phyloP scores from a whole-genome alignment of 2,113 vertebrate species.

The Anser brachyrhynchus region DNA sequence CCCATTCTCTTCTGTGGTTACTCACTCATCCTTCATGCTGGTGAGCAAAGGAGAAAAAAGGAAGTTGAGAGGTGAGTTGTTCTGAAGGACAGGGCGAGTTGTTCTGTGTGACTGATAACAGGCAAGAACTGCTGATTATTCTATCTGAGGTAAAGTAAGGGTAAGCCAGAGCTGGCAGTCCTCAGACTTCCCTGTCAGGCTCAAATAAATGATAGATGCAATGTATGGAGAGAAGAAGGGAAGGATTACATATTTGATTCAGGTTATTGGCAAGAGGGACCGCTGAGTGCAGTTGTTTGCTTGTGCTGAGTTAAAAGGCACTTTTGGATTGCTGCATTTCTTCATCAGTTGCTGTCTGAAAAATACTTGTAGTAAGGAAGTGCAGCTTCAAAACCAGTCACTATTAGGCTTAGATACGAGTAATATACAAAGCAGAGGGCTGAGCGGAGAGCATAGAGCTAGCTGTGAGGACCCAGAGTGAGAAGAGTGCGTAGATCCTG shows the following conservation, averaged over 20 bases:
- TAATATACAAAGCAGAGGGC: neutral
- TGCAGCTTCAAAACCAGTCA: neutral
- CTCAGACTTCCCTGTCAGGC: neutral
- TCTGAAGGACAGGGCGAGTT: neutral
- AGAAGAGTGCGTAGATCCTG: neutral
- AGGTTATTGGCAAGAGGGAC: neutral
- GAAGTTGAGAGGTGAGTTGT: neutral
- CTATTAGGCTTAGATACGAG: neutral
- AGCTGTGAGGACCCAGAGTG: neutral
- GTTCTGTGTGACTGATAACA: rapidly evolving
- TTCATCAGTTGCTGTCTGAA: neutral
- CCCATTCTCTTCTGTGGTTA: neutral
- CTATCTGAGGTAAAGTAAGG: neutral
- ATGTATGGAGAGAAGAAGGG: neutral
- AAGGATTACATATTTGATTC: rapidly evolving
- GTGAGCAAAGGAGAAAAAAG: neutral
- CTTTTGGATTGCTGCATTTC: neutral
- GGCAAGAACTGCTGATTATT: neutral
- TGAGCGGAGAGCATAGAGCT: neutral
- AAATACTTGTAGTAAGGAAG: neutral
- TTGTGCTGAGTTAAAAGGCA: neutral
- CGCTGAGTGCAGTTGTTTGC: neutral
- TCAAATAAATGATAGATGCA: neutral
- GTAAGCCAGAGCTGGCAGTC: neutral
- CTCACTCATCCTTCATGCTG: neutral